Base-by-base conservation (phyloP, 2,888 invertebrate genomes). In the Acleris literana region DNA sequence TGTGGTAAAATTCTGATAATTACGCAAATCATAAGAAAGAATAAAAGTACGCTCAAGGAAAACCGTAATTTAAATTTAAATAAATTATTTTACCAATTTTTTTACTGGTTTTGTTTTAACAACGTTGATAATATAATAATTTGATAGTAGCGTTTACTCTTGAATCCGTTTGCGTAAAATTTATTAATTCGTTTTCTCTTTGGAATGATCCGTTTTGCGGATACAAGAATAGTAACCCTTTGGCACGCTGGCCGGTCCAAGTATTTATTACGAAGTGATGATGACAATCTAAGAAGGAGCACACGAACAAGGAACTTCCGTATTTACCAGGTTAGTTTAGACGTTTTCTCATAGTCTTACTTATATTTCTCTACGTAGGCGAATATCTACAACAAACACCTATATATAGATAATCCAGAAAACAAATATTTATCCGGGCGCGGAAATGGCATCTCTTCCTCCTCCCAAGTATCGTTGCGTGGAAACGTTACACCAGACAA, bases 1-100 rank as follows among this genome's bases (percentile, higher is more conserved):
- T 74, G 71, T 78, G 78, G 77, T 81, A 78, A 80, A 82, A 81
- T 75, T 77, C 74, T 76, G 76, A 75, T 76, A 77, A 79, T 80
- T 80, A 76, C 76, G 74, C 75, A 71, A 74, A 72, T 75, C 71
- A 73, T 56, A 13, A 25, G 44, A 44, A 60, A 60, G 48, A 53
- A 60, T 51, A 13, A 39, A 16, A 20, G 43, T 18, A 57, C 57
- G 11, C 22, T 57, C 25, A 22, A 46, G 22, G 46, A 57, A 46
- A 57, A 57, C 25, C 46, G 44, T 46, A 43, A 22, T 55, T 55
- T 25, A 17, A 46, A 44, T 46, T 25, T 25, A 17, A 22, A 57
- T 46, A 17, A 46, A 57, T 46, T 25, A 7, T 25, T 57, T 46
- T 46, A 49, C 20, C 1, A 11, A 57, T 29, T 25, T 5, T n/a